Base-by-base conservation (phyloP, 2,888 invertebrate genomes). In the Drosophila rellima region DNA sequence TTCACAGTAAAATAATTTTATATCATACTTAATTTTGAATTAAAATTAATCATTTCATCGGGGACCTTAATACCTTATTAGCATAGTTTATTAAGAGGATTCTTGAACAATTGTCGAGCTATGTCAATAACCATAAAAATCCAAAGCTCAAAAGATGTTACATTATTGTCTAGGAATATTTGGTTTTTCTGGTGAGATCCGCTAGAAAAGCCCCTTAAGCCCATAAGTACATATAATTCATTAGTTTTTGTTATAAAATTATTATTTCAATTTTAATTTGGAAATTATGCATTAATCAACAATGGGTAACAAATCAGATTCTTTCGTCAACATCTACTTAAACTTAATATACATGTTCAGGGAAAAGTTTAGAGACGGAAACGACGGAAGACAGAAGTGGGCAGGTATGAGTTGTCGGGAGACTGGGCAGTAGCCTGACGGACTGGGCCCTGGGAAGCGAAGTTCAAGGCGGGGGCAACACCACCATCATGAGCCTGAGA, bases 311-410 rank as follows among this genome's bases (percentile, higher is more conserved):
- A 76, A 60, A 44, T 51, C 64, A 50, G 18, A 63, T 47, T 65
- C 44, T 26, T 69, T 70, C 45, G 62, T 67, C 61, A 44, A 33
- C 23, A 45, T 35, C 13, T 23, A 48, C 65, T 74, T 61, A 62
- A 61, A 40, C 67, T 66, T 59, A 10, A 48, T 11, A 20, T 35
- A 20, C 17, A 33, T 23, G 33, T 52, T 33, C 54, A 44, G 17
- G 20, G 4, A 13, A 17, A 11, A 31, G 20, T 18, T 77, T 87
- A 88, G 29, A 70, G 67, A 39, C 82, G 78, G 70, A 82, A 74
- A n/a, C 85, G 88, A 73, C 90, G 90, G 80, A 90, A 82, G 40
- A 90, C 66, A 4, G 90, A 90, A 8, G 89, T 80, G 40, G 89
- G 89, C 74, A 89, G 74, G 56, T 89, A 89, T 0, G 84, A 44